Evolutionary conservation across 2,797 vertebrate species (phyloP).

Genomic region (Perdix hodgsoniae): DNA sequence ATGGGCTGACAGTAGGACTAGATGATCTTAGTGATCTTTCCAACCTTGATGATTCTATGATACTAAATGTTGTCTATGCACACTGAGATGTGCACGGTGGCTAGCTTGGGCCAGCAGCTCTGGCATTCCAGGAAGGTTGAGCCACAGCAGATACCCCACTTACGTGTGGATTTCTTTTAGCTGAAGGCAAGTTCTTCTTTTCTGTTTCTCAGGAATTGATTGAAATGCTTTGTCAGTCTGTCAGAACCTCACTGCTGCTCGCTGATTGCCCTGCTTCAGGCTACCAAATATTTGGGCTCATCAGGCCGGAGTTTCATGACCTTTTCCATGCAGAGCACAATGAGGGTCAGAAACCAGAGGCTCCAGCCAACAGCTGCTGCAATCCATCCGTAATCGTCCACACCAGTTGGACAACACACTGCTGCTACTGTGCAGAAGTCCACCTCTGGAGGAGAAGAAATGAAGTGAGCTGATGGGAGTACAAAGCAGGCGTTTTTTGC

Average conservation of each 20-base stretch:
- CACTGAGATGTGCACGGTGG: not conserved
- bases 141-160: not conserved
- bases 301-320: slow-evolving; percentile 77
- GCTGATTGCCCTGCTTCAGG: slow-evolving; percentile 32
- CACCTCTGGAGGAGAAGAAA: slow-evolving; percentile 10
- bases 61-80: not conserved
- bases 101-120: not conserved
- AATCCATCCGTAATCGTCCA: slow-evolving; percentile 84
- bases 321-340: slow-evolving; percentile 82
- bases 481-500: not conserved
- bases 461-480: not conserved
- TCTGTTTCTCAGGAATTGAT: not conserved
- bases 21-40: no score
- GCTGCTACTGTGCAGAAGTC: slow-evolving; percentile 71
- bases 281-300: slow-evolving; percentile 76
- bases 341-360: slow-evolving; percentile 86
- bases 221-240: not conserved
- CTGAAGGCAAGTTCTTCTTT: not conserved
- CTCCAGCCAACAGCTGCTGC: slow-evolving; percentile 84
- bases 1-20: no score
- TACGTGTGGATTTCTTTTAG: not conserved
- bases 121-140: not conserved
- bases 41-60: no score
- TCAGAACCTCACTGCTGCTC: not conserved
- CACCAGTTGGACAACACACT: slow-evolving; percentile 68